A percentile compares a stretch with the other conserved stretches of the same genome.
Evolutionary conservation across 2,888 invertebrate species (phyloP).

Genomic region (Orthosia incerta): DNA sequence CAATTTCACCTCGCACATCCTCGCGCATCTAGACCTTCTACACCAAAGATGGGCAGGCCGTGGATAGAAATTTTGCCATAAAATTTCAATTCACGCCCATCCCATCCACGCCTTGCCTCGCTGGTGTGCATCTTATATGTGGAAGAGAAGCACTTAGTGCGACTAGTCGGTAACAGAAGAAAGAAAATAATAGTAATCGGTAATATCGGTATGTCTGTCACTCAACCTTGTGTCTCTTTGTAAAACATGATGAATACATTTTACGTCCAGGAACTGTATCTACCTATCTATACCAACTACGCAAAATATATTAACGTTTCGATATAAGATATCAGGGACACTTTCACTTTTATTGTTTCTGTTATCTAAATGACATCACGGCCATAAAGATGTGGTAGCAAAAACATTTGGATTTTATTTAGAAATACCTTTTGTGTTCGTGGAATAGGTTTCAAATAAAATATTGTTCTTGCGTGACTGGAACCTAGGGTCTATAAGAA

Average conservation of each 20-base stretch:
- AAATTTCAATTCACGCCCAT: no score
- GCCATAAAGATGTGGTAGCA: slow-evolving; percentile 22
- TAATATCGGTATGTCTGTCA: no score
- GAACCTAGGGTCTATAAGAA: not conserved
- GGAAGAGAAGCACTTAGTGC: no score
- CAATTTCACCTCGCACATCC: no score
- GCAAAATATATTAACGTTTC: slow-evolving; percentile 20
- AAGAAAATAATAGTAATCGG: no score
- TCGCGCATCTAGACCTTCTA: no score
- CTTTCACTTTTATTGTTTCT: slow-evolving; percentile 16
- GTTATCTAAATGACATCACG: slow-evolving; percentile 34
- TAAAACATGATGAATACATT: not conserved
- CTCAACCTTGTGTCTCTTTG: not conserved
- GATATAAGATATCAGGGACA: slow-evolving; percentile 6
- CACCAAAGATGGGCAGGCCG: no score
- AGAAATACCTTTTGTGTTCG: not conserved
- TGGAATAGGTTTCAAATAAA: slow-evolving; percentile 5
- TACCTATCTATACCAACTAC: not conserved
- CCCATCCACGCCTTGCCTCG: no score
- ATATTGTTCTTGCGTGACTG: slow-evolving; percentile 31
- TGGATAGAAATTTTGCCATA: no score
- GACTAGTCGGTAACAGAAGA: no score
- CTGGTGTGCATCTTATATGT: no score
- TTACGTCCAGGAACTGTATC: not conserved
- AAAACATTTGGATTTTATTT: not conserved